Evolutionary conservation across 2,113 vertebrate genomes (phyloP), one percentile per base, ranked within the genome.

Genomic region (Ovis aries): DNA sequence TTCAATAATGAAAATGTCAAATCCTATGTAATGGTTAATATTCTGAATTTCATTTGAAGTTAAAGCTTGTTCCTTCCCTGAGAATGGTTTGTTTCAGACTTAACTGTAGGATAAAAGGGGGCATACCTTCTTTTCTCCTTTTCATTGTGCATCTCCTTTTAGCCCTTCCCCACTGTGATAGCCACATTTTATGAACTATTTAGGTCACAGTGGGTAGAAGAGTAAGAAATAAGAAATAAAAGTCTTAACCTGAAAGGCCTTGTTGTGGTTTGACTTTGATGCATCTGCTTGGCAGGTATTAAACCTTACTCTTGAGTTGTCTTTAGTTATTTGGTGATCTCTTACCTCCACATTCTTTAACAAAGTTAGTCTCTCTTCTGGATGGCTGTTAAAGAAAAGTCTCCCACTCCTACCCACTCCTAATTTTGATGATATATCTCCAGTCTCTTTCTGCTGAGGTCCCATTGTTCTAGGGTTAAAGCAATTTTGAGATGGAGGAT

Each of bases 1-100:
- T 96, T 92, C 33, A 62, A 21, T 93, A 96, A 88, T 83, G 96
- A 91, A 95, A 93, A 82, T 94, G 40, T 60, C 23, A 91, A 83
- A 8, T 96, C 50, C 12, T 91, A 1, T 91, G 55, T 52, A 96
- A 67, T 85, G 78, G 88, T 94, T 29, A 95, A 64, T 92, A 84
- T 92, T 85, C 27, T 92, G n/a, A 95, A 64, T n/a, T 92, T 74
- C 23, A 81, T 31, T 90, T 81, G 52, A 85, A 33, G 33, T 78
- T 91, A 62, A 93, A 96, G 10, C 21, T 90, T 90, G 33, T 55
- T 59, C 8, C 13, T 12, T 97, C 31, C 67, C 43, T 90, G 36
- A 80, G 43, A 95, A 31, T 92, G 21, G 59, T 85, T 40, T 81
- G 9, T 88, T 94, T 96, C 53, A 88, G 21, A 85, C 6, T 85